Evolutionary conservation across 2,888 invertebrate species (phyloP).

Genomic region (Caenorhabditis sp.): DNA sequence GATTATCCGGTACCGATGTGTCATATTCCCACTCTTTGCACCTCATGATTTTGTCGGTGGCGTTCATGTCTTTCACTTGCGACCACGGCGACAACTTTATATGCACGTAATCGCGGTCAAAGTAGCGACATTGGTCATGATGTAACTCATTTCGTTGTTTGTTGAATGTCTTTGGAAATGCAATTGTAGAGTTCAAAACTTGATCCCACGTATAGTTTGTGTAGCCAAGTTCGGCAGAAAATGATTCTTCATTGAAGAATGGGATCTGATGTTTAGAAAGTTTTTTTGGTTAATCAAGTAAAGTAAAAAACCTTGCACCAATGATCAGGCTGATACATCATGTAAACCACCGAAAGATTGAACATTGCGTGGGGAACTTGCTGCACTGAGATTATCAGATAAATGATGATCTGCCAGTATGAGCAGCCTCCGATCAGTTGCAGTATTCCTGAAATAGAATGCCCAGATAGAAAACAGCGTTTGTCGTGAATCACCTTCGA

Average conservation of each 20-base stretch:
- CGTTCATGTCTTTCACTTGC: conserved; percentile 58
- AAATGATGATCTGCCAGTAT: conserved; percentile 81
- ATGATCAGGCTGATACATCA: conserved; percentile 83
- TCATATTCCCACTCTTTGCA: conserved; percentile 81
- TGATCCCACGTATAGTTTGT: conserved; percentile 80
- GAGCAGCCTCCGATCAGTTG: conserved; percentile 82
- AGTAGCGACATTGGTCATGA: conserved; percentile 76
- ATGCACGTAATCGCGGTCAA: conserved; percentile 71
- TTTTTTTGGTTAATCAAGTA: too few relatives aligned
- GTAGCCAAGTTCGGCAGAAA: conserved; percentile 68
- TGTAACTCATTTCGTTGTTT: conserved; percentile 67
- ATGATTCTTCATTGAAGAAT: conserved; percentile 74
- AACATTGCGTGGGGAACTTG: conserved; percentile 83
- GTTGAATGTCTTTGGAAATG: conserved; percentile 74
- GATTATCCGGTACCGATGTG: conserved; percentile 64
- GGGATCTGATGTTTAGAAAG: conserved; percentile 72
- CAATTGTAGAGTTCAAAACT: conserved; percentile 76
- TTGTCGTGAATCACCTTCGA: conserved; percentile 70
- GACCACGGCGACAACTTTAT: conserved; percentile 68
- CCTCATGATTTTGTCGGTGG: conserved; percentile 20
- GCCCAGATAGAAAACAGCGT: too few relatives aligned
- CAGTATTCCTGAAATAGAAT: conserved; percentile 77
- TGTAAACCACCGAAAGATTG: conserved; percentile 82
- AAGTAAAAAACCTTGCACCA: conserved; percentile 81
- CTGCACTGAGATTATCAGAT: conserved; percentile 78